Percentiles rank a stretch among this genome's conserved stretches.
Conservation (phyloP, 2,113 vertebrate genomes). For the Oxyruncus cristatus region DNA sequence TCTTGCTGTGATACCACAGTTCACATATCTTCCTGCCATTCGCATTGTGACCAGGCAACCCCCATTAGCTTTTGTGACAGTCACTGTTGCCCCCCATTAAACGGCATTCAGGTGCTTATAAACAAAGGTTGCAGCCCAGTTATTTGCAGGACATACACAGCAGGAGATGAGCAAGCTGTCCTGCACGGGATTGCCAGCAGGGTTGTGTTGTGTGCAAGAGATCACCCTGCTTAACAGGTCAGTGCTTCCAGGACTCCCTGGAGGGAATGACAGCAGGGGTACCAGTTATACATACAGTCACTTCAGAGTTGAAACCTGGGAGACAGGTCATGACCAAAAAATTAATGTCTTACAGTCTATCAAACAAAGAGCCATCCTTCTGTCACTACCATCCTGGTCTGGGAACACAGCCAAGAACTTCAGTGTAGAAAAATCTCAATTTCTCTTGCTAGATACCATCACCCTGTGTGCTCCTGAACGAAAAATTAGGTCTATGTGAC, state of each 20-base stretch:
- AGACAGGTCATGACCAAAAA: neutral
- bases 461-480: neutral
- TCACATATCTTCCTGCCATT: neutral
- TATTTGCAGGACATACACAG: neutral
- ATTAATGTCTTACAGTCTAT: neutral
- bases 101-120: neutral
- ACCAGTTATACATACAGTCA: neutral
- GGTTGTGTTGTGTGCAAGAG: neutral
- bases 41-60: rapidly evolving
- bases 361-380: neutral
- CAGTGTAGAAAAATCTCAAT: neutral
- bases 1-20: neutral
- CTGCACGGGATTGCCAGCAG: rapidly evolving
- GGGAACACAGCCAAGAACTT: neutral
- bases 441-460: neutral
- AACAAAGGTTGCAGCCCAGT: neutral
- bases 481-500: neutral
- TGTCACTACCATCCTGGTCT: neutral
- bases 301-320: neutral
- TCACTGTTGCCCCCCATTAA: neutral
- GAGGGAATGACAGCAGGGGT: neutral
- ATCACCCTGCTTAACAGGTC: neutral
- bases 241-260: neutral
- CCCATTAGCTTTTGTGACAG: neutral
- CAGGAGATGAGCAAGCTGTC: neutral